Conservation (phyloP, 1,140 invertebrate genomes). For the Drosophila setifemur region DNA sequence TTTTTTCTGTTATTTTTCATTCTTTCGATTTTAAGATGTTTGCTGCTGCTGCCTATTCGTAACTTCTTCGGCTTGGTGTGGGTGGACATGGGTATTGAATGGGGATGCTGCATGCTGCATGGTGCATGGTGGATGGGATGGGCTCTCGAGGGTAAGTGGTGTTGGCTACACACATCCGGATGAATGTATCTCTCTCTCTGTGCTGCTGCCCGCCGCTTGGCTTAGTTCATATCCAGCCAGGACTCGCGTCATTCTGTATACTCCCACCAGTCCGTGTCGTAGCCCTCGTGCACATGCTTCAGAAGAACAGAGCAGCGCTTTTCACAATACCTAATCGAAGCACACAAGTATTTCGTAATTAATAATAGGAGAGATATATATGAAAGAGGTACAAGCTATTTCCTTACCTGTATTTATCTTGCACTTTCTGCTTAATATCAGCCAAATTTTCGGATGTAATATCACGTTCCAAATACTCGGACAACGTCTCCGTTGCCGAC, state of each 20-base stretch:
- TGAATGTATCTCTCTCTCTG: slow-evolving; percentile 7
- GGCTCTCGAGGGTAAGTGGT: too few relatives aligned
- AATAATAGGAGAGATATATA: too few relatives aligned
- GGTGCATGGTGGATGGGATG: too few relatives aligned
- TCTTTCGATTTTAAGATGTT: neutral
- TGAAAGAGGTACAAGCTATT: too few relatives aligned
- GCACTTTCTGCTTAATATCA: slow-evolving; percentile 99
- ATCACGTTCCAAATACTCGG: slow-evolving; percentile 98
- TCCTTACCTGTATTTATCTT: slow-evolving; percentile 98
- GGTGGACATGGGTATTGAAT: too few relatives aligned
- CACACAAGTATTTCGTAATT: neutral
- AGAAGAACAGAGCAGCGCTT: slow-evolving; percentile 96
- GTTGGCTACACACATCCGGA: too few relatives aligned
- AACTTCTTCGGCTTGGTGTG: slow-evolving; percentile 29
- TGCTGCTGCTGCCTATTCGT: slow-evolving; percentile 1
- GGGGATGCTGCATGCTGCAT: too few relatives aligned
- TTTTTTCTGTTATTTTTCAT: neutral
- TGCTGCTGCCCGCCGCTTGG: slow-evolving; percentile 20
- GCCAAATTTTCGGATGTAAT: slow-evolving; percentile 98
- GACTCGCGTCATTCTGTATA: slow-evolving; percentile 89
- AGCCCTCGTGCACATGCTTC: slow-evolving; percentile 98
- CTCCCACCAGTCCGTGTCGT: slow-evolving; percentile 99
- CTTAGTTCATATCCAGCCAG: slow-evolving; percentile 79
- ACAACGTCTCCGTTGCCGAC: slow-evolving; percentile 97
- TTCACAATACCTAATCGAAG: slow-evolving; percentile 94